These are phyloP conservation scores for Prionailurus bengalensis DNA, from an alignment of 2,113 vertebrate species.

Conservation along the genomic window DNA sequence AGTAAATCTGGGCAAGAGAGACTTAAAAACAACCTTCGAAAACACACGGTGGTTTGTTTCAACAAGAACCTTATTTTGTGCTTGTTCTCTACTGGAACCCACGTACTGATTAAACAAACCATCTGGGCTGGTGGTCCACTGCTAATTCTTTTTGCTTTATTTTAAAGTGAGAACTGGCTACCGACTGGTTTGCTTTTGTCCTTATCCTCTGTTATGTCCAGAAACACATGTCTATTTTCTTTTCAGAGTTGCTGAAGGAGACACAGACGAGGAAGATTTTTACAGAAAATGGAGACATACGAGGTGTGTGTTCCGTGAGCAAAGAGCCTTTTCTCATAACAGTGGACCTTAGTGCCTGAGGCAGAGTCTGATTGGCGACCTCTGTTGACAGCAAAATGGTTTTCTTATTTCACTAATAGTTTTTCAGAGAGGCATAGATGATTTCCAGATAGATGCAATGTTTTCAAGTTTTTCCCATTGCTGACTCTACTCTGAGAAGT, in stretches of 20 bases:
- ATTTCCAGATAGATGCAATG: not conserved
- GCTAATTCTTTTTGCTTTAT: not conserved
- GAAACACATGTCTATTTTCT: not conserved
- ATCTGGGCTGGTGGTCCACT: rapidly evolving
- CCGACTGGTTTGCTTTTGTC: not conserved
- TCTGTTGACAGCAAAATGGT: not conserved
- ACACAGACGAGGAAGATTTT: not conserved
- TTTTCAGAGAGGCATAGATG: not conserved
- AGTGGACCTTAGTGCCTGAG: rapidly evolving
- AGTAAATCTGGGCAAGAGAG: not conserved
- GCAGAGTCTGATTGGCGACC: rapidly evolving
- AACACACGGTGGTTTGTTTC: not conserved
- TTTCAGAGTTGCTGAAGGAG: not conserved
- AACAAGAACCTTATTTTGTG: not conserved
- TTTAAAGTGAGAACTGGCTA: not conserved
- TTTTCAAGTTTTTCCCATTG: not conserved
- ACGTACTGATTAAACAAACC: not conserved
- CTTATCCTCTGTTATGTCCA: not conserved
- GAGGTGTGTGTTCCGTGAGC: rapidly evolving
- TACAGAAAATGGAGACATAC: not conserved
- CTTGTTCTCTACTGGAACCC: not conserved
- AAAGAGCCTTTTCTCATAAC: not conserved
- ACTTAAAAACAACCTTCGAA: not conserved
- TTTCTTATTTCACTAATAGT: conserved; percentile 13
- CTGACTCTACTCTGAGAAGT: not conserved